These are phyloP conservation scores for Lithophane semibrunnea DNA, from an alignment of 2,888 invertebrate genomes.

Conservation along the genomic window DNA sequence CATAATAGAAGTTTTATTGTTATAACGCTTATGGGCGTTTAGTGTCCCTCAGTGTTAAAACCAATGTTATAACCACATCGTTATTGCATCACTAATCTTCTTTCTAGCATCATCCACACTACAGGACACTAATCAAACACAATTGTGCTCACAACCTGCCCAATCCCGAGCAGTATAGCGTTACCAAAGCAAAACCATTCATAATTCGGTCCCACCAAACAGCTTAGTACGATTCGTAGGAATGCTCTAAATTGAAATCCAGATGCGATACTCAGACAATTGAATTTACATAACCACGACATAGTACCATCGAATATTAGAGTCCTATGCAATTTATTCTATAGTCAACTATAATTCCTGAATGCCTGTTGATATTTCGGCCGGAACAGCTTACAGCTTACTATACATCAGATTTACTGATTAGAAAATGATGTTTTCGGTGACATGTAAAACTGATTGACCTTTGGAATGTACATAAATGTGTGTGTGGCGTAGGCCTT, in stretches of 20 bases:
- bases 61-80: not conserved
- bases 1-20: too few species aligned
- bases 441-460: not conserved
- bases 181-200: constrained; percentile 23
- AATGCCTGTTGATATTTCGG: not conserved
- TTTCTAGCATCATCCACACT: not conserved
- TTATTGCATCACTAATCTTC: constrained; percentile 9
- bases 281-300: constrained; percentile 1
- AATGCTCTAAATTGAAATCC: constrained; percentile 42
- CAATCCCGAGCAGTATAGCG: not conserved
- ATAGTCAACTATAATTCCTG: not conserved
- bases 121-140: constrained; percentile 15
- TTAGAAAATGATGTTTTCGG: not conserved
- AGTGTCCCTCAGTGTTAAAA: too few species aligned
- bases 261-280: constrained; percentile 17
- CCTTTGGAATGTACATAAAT: not conserved
- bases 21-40: too few species aligned
- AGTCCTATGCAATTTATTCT: not conserved
- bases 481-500: not conserved
- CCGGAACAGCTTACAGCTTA: too few species aligned
- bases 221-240: constrained; percentile 24
- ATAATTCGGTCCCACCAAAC: constrained; percentile 27
- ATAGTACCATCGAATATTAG: not conserved
- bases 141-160: constrained; percentile 7
- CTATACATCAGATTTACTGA: not conserved